Base-by-base conservation (phyloP, 2,888 invertebrate species). In the Oscheius myriophilus region DNA sequence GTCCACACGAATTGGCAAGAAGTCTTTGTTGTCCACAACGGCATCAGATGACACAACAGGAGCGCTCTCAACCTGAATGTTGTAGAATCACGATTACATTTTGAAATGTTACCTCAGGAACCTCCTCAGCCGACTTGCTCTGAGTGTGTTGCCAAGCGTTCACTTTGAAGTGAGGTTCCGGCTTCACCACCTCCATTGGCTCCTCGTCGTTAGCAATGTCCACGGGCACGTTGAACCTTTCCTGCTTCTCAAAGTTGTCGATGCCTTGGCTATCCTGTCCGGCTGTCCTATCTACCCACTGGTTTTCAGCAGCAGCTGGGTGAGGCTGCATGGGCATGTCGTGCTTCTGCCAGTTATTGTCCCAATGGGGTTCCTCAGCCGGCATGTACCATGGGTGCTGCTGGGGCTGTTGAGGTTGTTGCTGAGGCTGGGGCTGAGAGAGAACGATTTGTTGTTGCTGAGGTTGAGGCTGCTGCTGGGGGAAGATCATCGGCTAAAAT, bases 1-100 rank as follows among this genome's bases (percentile, higher is more conserved):
- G 26, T 73, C 76, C 43, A 73, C 76, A 4, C 76, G 73, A 53
- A 76, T 72, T 9, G 76, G 76, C 4, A 76, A 49, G 67, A 73
- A 76, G 42, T 76, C 73, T 53, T 69, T 71, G 51, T 69, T 49
- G n/a, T 69, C 72, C 42, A 70, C 64, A 25, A 71, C 59, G 2
- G 70, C 21, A 43, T 76, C 73, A 12, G 64, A 65, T 25, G 64
- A 65, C 16, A 65, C 64, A 16, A 65, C 55, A 11, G 64, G 64
- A 7, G 26, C 46, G 11, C 54, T 54, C 55, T 53, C 52, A 21
- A 53, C 41, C 46, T 14, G 41, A 33, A 16, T 25, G 18, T 18
- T 25, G 26, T 52, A 18, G 23, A 25, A 25, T 52, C 26, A 2
- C 14, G 23, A 12, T 12, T 12, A n/a, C 49, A 9, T 49, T 49